Conservation (phyloP, 2,797 vertebrate species). For the Melanotaenia pygmaea region DNA sequence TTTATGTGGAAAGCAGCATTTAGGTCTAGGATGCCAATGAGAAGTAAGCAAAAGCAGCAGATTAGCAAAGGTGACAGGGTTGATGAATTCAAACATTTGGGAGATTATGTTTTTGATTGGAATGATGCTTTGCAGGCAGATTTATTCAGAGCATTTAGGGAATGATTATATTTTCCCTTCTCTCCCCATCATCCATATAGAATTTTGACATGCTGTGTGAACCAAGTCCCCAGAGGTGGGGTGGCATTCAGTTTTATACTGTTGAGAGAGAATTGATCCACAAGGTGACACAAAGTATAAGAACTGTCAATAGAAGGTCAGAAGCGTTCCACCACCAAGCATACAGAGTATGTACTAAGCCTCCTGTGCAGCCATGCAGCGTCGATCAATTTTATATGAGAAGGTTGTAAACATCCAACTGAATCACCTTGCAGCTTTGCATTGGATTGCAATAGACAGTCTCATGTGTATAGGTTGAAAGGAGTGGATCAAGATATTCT, state of each 20-base stretch:
- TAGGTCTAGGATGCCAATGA: slow-evolving; percentile 70
- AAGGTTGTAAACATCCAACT: slow-evolving; percentile 73
- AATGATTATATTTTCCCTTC: slow-evolving; percentile 71
- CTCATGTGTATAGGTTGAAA: slow-evolving; percentile 45
- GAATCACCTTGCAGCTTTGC: slow-evolving; percentile 58
- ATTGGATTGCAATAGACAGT: slow-evolving; percentile 52
- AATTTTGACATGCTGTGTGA: slow-evolving; percentile 75
- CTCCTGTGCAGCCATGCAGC: slow-evolving; percentile 68
- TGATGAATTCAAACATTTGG: slow-evolving; percentile 84
- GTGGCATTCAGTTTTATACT: slow-evolving; percentile 77
- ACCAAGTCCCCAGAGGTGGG: slow-evolving; percentile 57
- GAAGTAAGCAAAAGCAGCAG: slow-evolving; percentile 70
- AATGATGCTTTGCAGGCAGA: slow-evolving; percentile 79
- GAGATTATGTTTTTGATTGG: slow-evolving; percentile 85
- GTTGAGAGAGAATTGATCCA: slow-evolving; percentile 80
- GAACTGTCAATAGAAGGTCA: slow-evolving; percentile 85
- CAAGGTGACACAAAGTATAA: slow-evolving; percentile 82
- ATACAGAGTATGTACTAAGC: slow-evolving; percentile 80
- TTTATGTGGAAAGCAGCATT: slow-evolving; percentile 72
- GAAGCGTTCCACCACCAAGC: slow-evolving; percentile 66
- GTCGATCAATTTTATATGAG: slow-evolving; percentile 80
- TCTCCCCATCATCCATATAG: slow-evolving; percentile 56
- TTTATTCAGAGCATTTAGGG: slow-evolving; percentile 72
- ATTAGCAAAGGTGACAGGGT: slow-evolving; percentile 81
- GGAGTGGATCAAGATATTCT: slow-evolving; percentile 30